phyloP scores from a whole-genome alignment of 1,140 invertebrate species.

The Drosophila repletoides region DNA sequence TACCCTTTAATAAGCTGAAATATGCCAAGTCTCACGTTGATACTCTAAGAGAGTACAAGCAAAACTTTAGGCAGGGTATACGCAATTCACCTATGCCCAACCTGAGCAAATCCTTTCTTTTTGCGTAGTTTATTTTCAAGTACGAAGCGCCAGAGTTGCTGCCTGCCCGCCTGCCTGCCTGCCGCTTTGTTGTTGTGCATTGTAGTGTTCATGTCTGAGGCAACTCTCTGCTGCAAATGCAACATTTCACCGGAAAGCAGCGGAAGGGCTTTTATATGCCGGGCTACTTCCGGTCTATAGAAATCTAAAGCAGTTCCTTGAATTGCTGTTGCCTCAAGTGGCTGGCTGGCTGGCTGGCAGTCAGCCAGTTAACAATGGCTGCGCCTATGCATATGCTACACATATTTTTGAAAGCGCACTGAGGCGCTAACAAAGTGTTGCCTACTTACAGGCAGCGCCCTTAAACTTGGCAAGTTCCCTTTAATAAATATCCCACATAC shows the following conservation, averaged over 20 bases:
- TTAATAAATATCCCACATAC: constrained; percentile 13
- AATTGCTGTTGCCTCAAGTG: constrained; percentile 42
- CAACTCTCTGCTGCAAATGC: constrained; percentile 60
- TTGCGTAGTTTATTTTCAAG: constrained; percentile 33
- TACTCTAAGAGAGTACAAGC: too few relatives aligned
- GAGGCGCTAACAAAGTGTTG: constrained; percentile 53
- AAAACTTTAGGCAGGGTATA: neutral
- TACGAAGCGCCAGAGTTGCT: constrained; percentile 32
- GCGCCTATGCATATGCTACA: constrained; percentile 64
- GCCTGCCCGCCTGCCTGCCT: constrained; percentile 2
- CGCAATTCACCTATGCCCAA: neutral
- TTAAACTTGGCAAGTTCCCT: constrained; percentile 61
- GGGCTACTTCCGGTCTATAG: constrained; percentile 68
- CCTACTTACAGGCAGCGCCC: constrained; percentile 42
- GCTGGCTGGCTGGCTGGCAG: constrained; percentile 29
- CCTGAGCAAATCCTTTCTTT: constrained; percentile 3
- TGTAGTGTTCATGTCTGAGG: constrained; percentile 59
- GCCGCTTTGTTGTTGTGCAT: constrained; percentile 37
- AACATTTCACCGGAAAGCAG: constrained; percentile 75
- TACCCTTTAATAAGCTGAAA: neutral
- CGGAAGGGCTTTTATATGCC: constrained; percentile 74
- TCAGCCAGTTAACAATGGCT: constrained; percentile 44
- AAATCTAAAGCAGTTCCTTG: constrained; percentile 53
- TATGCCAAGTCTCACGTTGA: too few relatives aligned
- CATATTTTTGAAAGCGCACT: constrained; percentile 36